Base-by-base conservation (phyloP, 2,113 vertebrate species). In the Setophaga coronata region DNA sequence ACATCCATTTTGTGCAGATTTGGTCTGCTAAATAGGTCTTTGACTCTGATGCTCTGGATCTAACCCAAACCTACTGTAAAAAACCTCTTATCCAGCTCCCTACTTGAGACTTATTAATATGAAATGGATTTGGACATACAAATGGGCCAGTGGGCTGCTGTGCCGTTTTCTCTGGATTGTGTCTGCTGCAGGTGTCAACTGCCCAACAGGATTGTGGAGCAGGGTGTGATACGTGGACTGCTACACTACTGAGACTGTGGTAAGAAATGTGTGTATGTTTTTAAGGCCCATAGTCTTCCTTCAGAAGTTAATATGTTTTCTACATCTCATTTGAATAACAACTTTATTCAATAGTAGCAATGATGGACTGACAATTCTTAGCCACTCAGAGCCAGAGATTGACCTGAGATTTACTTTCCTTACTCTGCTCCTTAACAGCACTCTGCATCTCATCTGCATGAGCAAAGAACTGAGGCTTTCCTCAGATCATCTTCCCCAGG, bases 141-240 rank as follows among this genome's bases (percentile, higher is more conserved):
- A 87, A 54, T 12, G 25, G 16, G 18, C 18, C 62, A 67, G 56
- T 58, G 9, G 16, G 31, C 33, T 62, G 21, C 42, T 23, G 28
- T 54, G 34, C 40, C 7, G 20, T 10, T 1, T 47, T 33, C 24
- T 72, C 38, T 24, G 6, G n/a, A 47, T 65, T 18, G 14, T 71
- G 31, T 25, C 43, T 50, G 10, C 51, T 66, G 23, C 66, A 90
- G 51, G 21, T 74, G 56, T 38, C 8, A 5, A 6, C 6, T 8
- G 17, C 34, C 7, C 10, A 51, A 2, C 2, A 0, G 1, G 36
- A 62, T 18, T 18, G 29, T 3, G 6, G 42, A 65, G 23, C 45
- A 54, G 18, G 17, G 21, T 45, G 38, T 79, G 50, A 21, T n/a
- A 31, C 14, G 1, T 2, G 6, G 51, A 43, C 47, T 80, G 14